These are phyloP conservation scores for Lemur catta DNA, from an alignment of 2,797 vertebrate species.

Conservation along the genomic window DNA sequence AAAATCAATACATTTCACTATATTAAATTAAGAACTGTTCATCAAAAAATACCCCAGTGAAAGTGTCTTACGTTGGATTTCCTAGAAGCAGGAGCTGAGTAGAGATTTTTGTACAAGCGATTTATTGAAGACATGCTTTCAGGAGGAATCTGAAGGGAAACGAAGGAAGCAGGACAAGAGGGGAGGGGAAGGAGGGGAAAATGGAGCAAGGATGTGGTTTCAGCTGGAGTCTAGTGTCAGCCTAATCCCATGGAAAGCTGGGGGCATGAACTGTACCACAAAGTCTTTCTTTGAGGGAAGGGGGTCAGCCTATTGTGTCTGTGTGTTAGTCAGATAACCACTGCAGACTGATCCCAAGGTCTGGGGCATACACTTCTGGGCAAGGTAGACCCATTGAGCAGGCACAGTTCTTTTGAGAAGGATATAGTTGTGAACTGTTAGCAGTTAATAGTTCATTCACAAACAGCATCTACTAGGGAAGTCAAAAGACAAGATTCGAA, in stretches of 20 bases:
- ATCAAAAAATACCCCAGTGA: not conserved
- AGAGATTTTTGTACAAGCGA: not conserved
- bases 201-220: not conserved
- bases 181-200: not conserved
- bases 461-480: not conserved
- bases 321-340: not conserved
- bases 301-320: not conserved
- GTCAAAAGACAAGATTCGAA: not conserved
- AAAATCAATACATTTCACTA: not conserved
- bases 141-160: not conserved
- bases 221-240: not conserved
- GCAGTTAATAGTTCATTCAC: not conserved
- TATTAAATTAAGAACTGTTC: not conserved
- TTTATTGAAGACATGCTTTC: not conserved
- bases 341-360: not conserved
- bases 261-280: not conserved
- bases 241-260: not conserved
- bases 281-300: not conserved
- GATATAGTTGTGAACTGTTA: not conserved
- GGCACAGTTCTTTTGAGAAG: not conserved
- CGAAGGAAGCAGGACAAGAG: not conserved
- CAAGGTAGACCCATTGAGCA: not conserved
- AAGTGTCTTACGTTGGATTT: not conserved
- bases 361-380: not conserved
- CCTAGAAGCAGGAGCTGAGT: not conserved